Conservation (phyloP, 2,797 vertebrate species). For the Sebastes goodei region DNA sequence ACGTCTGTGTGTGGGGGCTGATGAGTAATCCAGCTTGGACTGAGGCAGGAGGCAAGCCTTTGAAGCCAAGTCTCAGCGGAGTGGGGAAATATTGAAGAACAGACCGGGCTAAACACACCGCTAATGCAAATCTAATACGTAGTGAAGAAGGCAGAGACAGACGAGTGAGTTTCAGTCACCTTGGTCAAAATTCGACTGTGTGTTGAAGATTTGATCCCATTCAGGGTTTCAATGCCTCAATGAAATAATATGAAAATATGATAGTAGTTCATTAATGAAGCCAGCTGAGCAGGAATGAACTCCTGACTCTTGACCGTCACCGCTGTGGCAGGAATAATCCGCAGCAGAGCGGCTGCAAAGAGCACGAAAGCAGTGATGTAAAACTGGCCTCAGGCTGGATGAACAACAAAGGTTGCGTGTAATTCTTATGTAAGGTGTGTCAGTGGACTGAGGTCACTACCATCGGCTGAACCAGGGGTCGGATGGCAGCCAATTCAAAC, state of each 20-base stretch:
- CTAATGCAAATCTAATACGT: slow-evolving; percentile 22
- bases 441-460: slow-evolving; percentile 23
- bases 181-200: not conserved
- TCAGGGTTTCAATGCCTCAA: not conserved
- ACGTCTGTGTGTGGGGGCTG: slow-evolving; percentile 46
- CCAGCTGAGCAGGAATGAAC: slow-evolving; percentile 3
- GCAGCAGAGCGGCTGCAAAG: not conserved
- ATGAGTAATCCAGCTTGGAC: slow-evolving; percentile 70
- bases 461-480: slow-evolving; percentile 32
- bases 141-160: not conserved
- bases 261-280: not conserved
- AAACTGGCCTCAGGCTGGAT: slow-evolving; percentile 24
- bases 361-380: slow-evolving; percentile 32
- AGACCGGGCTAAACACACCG: slow-evolving; percentile 8
- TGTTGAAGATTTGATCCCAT: not conserved
- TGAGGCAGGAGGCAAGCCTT: slow-evolving; percentile 47
- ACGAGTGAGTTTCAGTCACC: not conserved
- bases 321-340: slow-evolving; percentile 6
- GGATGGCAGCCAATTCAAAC: not conserved
- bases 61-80: slow-evolving; percentile 35
- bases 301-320: slow-evolving; percentile 12
- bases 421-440: slow-evolving; percentile 44
- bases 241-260: not conserved
- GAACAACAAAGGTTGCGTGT: slow-evolving; percentile 27
- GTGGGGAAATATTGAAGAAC: slow-evolving; percentile 36